A percentile compares a stretch with the other conserved stretches of the same genome.
Evolutionary conservation across 2,797 vertebrate genomes (phyloP).

Genomic region (Knipowitschia caucasica): DNA sequence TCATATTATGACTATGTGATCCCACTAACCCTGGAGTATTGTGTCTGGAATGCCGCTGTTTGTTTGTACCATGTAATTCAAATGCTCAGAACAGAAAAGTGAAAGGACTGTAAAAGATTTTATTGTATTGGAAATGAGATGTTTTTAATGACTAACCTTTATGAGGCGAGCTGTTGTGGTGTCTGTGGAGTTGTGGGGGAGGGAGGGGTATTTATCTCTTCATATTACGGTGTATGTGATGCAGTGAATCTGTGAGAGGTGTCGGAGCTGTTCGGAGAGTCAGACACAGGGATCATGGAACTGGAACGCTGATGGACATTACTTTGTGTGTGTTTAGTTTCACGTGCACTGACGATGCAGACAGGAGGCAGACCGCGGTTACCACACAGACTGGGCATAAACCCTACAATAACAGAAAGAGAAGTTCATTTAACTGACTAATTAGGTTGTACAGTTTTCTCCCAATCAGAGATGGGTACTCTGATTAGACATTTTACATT

Average conservation of each 20-base stretch:
- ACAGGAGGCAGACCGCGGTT: conserved; percentile 12
- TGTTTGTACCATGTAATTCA: conserved; percentile 45
- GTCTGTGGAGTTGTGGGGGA: conserved; percentile 48
- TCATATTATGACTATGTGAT: conserved; percentile 45
- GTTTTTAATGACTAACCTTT: conserved; percentile 61
- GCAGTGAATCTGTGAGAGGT: conserved; percentile 32
- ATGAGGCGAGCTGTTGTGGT: conserved; percentile 60
- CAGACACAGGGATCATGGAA: conserved; percentile 33
- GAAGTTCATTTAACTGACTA: neutral
- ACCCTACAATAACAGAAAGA: neutral
- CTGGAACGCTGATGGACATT: conserved; percentile 30
- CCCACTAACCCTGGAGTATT: conserved; percentile 54
- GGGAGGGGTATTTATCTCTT: conserved; percentile 59
- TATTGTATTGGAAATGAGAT: conserved; percentile 51
- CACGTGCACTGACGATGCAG: conserved; percentile 24
- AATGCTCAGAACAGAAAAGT: conserved; percentile 33
- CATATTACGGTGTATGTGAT: conserved; percentile 52
- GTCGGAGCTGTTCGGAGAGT: conserved; percentile 27
- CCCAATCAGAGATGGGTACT: too few relatives aligned
- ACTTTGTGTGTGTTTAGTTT: conserved; percentile 19
- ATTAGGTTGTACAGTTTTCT: neutral
- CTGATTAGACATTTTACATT: too few relatives aligned
- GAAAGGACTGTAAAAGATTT: conserved; percentile 34
- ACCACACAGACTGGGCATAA: conserved; percentile 7
- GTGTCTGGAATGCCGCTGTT: conserved; percentile 61